Evolutionary conservation across 2,888 invertebrate genomes (phyloP), one percentile per base, ranked within the genome.

Genomic region (Lasioglossum oenotherae): DNA sequence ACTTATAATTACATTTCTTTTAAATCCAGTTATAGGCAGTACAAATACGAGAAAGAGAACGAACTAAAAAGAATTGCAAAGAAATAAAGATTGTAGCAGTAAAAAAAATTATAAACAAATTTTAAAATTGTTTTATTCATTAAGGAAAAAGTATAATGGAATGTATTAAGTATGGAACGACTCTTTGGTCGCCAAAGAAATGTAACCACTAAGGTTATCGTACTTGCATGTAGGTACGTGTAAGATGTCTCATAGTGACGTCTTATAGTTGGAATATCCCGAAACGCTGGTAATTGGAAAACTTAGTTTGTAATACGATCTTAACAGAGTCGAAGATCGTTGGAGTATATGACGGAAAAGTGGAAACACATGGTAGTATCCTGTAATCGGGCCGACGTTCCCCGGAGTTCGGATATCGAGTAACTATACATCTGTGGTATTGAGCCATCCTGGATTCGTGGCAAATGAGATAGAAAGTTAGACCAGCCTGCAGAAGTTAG

Each of bases 391-490:
- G 67, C 80, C 75, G 73, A 53, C 14, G 69, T 49, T 87, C 78
- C 31, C n/a, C 2, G 69, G 41, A 78, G 77, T 49, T 85, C 49
- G 41, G 69, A 60, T 81, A 75, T 82, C 80, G 71, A 35, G 79
- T 82, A 84, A 79, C 80, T 82, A 81, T 82, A 78, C 69, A 74
- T 82, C 80, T 73, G 81, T 60, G 83, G 81, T 69, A 78, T 82
- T 83, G 74, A 74, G 67, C 78, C 78, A 80, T 74, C 75, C 72
- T 74, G 80, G 82, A 84, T 89, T 82, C 84, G 81, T 49, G 84
- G 79, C 74, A 86, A 89, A 89, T 73, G 84, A 88, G 88, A 88
- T 90, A 86, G 86, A 84, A 90, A 90, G 86, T 89, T 89, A 77
- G 86, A 77, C 84, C 78, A 84, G 84, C 46, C 78, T 49, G 72